Conservation (phyloP, 1,140 invertebrate species). For the Sinella curviseta region DNA sequence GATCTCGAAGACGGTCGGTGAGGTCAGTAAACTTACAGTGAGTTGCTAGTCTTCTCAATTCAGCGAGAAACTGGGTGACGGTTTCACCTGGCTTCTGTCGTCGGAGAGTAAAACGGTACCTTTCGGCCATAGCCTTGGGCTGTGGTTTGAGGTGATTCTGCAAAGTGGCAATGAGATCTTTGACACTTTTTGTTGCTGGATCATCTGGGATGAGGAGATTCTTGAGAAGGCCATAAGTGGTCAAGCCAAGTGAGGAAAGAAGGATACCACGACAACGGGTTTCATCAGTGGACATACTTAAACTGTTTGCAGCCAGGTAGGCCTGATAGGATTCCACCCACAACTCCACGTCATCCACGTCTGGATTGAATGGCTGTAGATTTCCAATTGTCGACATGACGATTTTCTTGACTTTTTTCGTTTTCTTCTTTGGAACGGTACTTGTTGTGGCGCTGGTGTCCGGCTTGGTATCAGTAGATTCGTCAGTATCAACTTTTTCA, state of each 20-base stretch:
- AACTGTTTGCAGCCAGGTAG: constrained; percentile 9
- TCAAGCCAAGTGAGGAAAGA: constrained; percentile 16
- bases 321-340: not conserved
- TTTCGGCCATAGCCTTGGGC: constrained; percentile 34
- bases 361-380: not conserved
- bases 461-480: too few relatives aligned
- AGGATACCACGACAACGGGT: not conserved
- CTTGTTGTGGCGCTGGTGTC: not conserved
- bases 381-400: not conserved
- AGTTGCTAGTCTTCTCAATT: constrained; percentile 36
- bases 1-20: constrained; percentile 36
- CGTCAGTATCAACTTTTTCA: not conserved
- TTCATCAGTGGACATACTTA: not conserved
- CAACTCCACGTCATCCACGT: constrained; percentile 11
- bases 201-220: constrained; percentile 14
- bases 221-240: not conserved
- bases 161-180: not conserved
- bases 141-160: constrained; percentile 22
- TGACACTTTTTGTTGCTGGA: not conserved
- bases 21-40: constrained; percentile 43
- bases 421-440: not conserved
- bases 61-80: constrained; percentile 35
- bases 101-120: constrained; percentile 36
- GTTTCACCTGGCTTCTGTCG: constrained; percentile 37
- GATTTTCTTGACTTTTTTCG: not conserved